Conservation (phyloP, 2,113 vertebrate species). For the Elephantulus edwardii region DNA sequence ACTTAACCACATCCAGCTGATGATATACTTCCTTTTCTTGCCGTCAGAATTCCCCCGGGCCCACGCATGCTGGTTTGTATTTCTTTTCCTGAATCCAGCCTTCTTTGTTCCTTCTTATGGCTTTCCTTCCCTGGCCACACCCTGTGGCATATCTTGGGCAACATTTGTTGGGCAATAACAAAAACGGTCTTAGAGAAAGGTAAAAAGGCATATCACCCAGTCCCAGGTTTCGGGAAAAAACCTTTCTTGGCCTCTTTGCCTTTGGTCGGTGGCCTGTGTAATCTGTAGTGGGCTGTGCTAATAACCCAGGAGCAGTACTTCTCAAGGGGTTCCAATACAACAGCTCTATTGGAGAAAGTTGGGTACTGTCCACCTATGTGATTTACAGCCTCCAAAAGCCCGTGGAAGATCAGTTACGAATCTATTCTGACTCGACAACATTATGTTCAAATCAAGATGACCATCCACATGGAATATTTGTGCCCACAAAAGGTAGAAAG, state of each 20-base stretch:
- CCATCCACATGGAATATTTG: too few species aligned
- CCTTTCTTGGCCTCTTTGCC: background rate
- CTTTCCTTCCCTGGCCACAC: background rate
- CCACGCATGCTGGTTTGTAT: background rate
- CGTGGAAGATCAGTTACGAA: too few species aligned
- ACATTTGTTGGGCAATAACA: background rate
- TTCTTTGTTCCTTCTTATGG: background rate
- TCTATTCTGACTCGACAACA: too few species aligned
- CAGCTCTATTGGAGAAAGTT: too few species aligned
- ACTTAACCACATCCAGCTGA: background rate
- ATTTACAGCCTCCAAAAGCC: too few species aligned
- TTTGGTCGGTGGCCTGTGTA: too few species aligned
- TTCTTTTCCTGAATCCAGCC: background rate
- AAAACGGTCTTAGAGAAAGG: background rate
- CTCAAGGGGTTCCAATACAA: too few species aligned
- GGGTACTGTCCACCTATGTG: too few species aligned
- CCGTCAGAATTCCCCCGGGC: background rate
- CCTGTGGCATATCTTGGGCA: background rate
- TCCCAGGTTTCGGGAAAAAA: background rate
- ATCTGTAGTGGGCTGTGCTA: too few species aligned
- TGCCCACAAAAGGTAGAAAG: background rate
- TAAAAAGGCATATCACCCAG: background rate
- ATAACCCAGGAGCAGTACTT: too few species aligned
- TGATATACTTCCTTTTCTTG: background rate
- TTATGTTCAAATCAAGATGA: too few species aligned